phyloP scores from a whole-genome alignment of 2,113 vertebrate genomes.

The Crypturellus undulatus region DNA sequence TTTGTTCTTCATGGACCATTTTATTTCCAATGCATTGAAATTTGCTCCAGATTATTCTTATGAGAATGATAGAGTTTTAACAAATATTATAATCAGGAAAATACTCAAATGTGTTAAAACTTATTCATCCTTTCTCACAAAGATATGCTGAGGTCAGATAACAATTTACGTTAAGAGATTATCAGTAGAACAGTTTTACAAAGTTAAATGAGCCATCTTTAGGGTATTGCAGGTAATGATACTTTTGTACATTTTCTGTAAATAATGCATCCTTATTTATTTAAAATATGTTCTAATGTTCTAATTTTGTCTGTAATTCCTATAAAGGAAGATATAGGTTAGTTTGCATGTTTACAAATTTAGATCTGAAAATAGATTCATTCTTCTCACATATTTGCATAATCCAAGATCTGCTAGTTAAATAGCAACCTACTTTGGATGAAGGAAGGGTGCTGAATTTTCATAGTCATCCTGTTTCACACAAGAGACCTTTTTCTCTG shows the following conservation, averaged over 20 bases:
- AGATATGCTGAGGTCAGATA: accelerated
- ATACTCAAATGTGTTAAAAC: background rate
- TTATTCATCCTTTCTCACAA: background rate
- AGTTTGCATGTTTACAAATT: background rate
- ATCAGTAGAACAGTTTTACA: background rate
- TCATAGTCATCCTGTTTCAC: background rate
- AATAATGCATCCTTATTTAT: background rate
- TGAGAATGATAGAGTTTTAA: accelerated
- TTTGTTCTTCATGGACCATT: background rate
- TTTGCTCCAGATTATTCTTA: background rate
- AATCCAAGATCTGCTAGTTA: background rate
- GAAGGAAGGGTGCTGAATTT: background rate
- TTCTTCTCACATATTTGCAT: background rate
- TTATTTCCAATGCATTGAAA: background rate
- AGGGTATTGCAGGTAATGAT: background rate
- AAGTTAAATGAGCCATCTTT: background rate
- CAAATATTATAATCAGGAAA: background rate
- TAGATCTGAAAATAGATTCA: background rate
- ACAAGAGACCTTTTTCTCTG: background rate
- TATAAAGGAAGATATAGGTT: background rate
- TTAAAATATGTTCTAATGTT: background rate
- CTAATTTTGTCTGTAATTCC: background rate
- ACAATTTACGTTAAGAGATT: background rate
- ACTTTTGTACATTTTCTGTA: background rate
- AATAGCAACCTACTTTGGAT: background rate